phyloP scores from a whole-genome alignment of 1,140 invertebrate genomes.

The Bacillus rossius region DNA sequence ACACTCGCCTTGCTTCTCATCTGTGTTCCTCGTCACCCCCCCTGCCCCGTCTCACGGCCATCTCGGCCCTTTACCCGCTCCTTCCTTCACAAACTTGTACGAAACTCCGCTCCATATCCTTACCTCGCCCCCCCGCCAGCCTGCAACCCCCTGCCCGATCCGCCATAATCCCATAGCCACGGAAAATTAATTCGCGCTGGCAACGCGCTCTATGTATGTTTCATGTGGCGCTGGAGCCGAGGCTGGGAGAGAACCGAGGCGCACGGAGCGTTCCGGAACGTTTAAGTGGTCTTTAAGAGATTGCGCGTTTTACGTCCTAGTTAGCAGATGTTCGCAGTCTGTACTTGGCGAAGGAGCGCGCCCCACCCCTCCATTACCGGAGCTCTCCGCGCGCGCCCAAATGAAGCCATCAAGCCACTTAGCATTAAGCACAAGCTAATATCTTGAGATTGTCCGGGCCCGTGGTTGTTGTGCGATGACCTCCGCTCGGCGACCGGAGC shows the following conservation, averaged over 20 bases:
- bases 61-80: too few species aligned
- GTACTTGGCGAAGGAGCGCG: too few species aligned
- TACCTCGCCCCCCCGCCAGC: not conserved
- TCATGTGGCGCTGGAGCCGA: constrained; percentile 7
- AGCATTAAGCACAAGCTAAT: constrained; percentile 15
- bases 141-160: not conserved
- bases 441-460: constrained; percentile 10
- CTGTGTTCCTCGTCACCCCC: too few species aligned
- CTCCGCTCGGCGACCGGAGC: too few species aligned
- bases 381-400: not conserved
- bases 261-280: constrained; percentile 15
- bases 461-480: constrained; percentile 1
- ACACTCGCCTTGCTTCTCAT: too few species aligned
- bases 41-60: too few species aligned
- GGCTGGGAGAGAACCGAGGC: constrained; percentile 12
- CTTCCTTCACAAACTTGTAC: too few species aligned
- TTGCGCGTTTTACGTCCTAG: constrained; percentile 19
- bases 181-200: constrained; percentile 19
- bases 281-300: constrained; percentile 22
- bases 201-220: constrained; percentile 15
- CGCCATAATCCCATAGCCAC: constrained; percentile 18
- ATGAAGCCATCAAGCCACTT: constrained; percentile 16
- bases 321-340: constrained; percentile 20
- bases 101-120: too few species aligned
- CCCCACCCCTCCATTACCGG: not conserved